Evolutionary conservation across 2,888 invertebrate genomes (phyloP), one percentile per base, ranked within the genome.

Genomic region (Conchocele bisecta): DNA sequence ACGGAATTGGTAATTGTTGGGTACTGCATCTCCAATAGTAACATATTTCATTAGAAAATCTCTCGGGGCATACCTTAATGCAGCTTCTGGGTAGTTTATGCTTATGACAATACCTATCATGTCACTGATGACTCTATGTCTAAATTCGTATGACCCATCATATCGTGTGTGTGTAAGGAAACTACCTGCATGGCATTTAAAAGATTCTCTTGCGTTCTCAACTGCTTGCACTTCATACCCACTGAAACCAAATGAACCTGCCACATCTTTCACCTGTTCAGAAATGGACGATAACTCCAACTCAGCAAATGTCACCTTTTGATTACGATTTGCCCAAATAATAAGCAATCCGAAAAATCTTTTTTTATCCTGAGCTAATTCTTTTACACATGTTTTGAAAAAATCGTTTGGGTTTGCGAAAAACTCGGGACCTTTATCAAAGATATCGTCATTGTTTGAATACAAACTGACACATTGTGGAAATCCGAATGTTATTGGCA

Each of bases 391-490:
- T 4, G 44, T 56, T 44, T 56, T 68, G n/a, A 73, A 61, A 29
- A 73, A 73, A n/a, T 46, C 28, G n/a, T 56, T 50, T 11, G 73
- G 73, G 26, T 51, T 29, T n/a, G 13, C 0, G 35, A 73, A 73
- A 33, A 68, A 73, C 0, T 13, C 28, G 0, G 44, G 2, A 0
- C 73, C 64, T 39, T 44, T 50, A 5, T 59, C 11, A 50, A 50
- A 60, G 3, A 73, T 31, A 9, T 60, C 44, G 11, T 68, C 56
- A 26, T 64, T 64, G n/a, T 46, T 22, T 17, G 51, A 59, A 60
- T 68, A 73, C 50, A 73, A 41, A 15, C 39, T 56, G n/a, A 68
- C 73, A 41, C 63, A 64, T 48, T 68, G 59, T 17, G 73, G 73
- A 59, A 64, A 73, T 4, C 73, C 73, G 42, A 68, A 68, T 13